Evolutionary conservation across 64 coral and sea anemone genomes (phyloP).

Genomic region (Catalaphyllia jardinei): DNA sequence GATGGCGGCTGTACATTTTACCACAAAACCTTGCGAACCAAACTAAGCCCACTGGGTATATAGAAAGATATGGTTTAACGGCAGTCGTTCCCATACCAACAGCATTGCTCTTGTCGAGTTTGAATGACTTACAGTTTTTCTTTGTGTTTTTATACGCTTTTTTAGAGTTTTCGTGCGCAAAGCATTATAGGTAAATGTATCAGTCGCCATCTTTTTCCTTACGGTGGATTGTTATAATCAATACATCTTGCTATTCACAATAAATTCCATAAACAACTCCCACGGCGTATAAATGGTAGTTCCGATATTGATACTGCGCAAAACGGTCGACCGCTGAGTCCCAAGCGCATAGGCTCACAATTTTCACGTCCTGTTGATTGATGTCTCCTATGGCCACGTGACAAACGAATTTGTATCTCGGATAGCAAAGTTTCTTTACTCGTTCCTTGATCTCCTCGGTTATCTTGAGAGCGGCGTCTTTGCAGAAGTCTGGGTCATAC

Average conservation of each 20-base stretch:
- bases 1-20: no score
- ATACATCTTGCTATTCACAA: conserved; percentile 32
- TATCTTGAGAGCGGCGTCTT: conserved; percentile 25
- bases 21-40: no score
- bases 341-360: conserved; percentile 73
- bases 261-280: conserved; percentile 85
- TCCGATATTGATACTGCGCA: conserved; percentile 68
- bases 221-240: no score
- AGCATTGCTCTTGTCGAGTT: no score
- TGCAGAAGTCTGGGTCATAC: conserved; percentile 63
- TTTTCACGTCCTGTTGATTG: conserved; percentile 70
- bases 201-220: no score
- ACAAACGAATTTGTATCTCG: conserved; percentile 89
- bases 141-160: no score
- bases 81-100: no score
- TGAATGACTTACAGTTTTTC: no score
- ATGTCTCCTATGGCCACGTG: conserved; percentile 77
- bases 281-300: conserved; percentile 68
- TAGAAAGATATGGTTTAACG: no score
- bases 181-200: no score
- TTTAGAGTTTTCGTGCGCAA: no score
- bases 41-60: no score
- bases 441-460: conserved; percentile 71
- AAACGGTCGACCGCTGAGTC: conserved; percentile 71
- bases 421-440: conserved; percentile 84